Evolutionary conservation across 1,140 invertebrate genomes (phyloP).

Genomic region (Thrips palmi): DNA sequence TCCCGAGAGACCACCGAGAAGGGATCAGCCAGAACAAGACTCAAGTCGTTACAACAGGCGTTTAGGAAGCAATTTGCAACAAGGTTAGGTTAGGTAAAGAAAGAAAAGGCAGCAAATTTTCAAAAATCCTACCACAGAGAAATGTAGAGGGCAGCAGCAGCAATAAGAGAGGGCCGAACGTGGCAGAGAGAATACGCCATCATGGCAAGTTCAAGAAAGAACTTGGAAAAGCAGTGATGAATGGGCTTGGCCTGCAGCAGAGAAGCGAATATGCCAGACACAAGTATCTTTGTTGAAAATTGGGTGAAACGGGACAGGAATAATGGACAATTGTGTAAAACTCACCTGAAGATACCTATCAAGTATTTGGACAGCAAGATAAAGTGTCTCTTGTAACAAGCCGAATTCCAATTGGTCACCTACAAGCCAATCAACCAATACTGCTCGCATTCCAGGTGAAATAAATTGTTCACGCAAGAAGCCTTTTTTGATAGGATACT

Average conservation of each 20-base stretch:
- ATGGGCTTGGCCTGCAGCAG: constrained; percentile 31
- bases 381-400: constrained; percentile 77
- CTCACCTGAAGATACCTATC: constrained; percentile 79
- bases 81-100: no score
- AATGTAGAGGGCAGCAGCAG: constrained; percentile 54
- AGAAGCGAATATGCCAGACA: no score
- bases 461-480: constrained; percentile 46
- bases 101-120: no score
- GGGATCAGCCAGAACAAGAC: no score
- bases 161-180: constrained; percentile 60
- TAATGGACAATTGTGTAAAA: no score
- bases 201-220: constrained; percentile 72
- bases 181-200: constrained; percentile 68
- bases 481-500: constrained; percentile 36
- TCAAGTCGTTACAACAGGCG: no score
- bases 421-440: constrained; percentile 85
- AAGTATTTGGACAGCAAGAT: constrained; percentile 70
- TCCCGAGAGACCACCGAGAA: no score
- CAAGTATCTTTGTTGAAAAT: no score
- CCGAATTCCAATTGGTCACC: constrained; percentile 82
- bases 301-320: no score
- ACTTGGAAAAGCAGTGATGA: constrained; percentile 80
- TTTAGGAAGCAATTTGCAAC: no score
- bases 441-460: constrained; percentile 67
- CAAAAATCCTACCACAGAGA: constrained; percentile 37